phyloP scores from a whole-genome alignment of 2,888 invertebrate genomes.

The Noctua janthina region DNA sequence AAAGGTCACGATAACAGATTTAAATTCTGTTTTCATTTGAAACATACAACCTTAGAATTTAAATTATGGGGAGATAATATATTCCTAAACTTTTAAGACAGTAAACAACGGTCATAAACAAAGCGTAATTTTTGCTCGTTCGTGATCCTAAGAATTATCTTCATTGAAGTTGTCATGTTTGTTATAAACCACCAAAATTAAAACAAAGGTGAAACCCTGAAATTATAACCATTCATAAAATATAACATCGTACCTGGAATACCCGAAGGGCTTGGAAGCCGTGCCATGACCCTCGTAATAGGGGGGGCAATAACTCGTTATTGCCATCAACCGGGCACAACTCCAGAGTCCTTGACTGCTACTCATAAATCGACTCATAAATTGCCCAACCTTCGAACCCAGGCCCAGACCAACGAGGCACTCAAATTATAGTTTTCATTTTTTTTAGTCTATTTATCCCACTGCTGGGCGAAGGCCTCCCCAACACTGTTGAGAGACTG shows the following conservation, averaged over 20 bases:
- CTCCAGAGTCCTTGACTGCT: background rate
- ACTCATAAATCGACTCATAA: background rate
- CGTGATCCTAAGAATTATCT: slow-evolving; percentile 19
- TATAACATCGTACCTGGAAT: background rate
- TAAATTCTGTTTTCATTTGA: background rate
- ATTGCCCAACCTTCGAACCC: background rate
- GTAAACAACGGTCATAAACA: background rate
- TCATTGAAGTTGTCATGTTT: background rate
- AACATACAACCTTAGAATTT: slow-evolving; percentile 6
- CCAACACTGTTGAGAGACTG: no score
- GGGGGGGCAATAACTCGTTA: background rate
- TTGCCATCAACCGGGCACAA: background rate
- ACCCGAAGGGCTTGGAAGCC: background rate
- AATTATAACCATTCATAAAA: background rate
- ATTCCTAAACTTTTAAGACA: slow-evolving; percentile 5
- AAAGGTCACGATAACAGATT: background rate
- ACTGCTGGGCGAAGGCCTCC: background rate
- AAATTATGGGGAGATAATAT: background rate
- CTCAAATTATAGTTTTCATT: background rate
- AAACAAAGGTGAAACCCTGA: background rate
- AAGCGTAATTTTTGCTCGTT: background rate
- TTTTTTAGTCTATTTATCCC: background rate
- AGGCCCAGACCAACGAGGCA: background rate
- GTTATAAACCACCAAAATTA: background rate
- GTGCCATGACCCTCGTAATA: background rate